Evolutionary conservation across 2,888 invertebrate species (phyloP).

Genomic region (Cordilura impudica): DNA sequence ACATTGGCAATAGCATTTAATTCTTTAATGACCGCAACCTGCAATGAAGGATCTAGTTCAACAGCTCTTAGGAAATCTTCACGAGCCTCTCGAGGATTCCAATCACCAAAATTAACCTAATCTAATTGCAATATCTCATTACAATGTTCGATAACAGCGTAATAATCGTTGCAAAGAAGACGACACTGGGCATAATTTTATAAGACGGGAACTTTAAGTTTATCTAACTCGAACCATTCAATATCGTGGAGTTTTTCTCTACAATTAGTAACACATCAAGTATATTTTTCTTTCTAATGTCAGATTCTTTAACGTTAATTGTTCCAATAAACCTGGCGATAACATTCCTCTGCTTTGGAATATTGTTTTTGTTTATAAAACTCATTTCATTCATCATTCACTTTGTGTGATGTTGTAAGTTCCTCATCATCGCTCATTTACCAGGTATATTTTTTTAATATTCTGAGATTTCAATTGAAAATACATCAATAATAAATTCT

Average conservation of each 20-base stretch:
- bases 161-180: too few species aligned
- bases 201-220: too few species aligned
- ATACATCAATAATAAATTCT: conserved; percentile 91
- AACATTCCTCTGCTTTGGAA: conserved; percentile 86
- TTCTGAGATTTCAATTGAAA: conserved; percentile 88
- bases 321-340: conserved; percentile 92
- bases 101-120: too few species aligned
- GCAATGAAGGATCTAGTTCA: too few species aligned
- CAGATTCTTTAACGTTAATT: conserved; percentile 87
- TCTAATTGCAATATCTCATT: too few species aligned
- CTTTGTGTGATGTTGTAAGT: conserved; percentile 83
- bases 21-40: conserved; percentile 85
- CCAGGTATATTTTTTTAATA: conserved; percentile 98
- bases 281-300: neutral
- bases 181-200: too few species aligned
- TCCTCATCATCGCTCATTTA: too few species aligned
- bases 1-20: conserved; percentile 84
- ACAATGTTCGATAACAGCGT: too few species aligned
- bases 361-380: conserved; percentile 86
- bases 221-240: conserved; percentile 91
- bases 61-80: conserved; percentile 85
- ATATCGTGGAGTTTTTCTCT: conserved; percentile 95
- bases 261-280: too few species aligned
- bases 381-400: conserved; percentile 90
- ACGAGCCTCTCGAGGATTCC: too few species aligned